A percentile compares a stretch with the other conserved stretches of the same genome.
Conservation (phyloP, 2,888 invertebrate genomes). For the Onthophagus sagittarius region DNA sequence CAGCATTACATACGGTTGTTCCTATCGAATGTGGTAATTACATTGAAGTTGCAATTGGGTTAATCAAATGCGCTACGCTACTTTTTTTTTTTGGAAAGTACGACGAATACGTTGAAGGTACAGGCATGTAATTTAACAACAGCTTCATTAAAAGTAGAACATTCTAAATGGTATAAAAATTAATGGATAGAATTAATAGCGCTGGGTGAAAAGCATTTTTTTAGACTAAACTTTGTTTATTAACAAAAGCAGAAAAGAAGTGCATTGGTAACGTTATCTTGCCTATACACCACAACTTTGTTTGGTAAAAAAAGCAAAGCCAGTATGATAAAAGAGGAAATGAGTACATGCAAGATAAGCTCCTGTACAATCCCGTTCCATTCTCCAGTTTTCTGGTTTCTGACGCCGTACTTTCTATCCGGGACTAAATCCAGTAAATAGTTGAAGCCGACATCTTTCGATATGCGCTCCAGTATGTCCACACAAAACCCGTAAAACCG, state of each 20-base stretch:
- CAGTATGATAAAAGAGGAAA: background rate
- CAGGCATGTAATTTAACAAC: background rate
- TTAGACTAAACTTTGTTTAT: no score
- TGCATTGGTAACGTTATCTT: background rate
- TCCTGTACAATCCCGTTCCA: conserved; percentile 70
- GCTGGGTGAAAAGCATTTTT: no score
- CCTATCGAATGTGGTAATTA: conserved; percentile 34
- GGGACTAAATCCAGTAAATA: conserved; percentile 68
- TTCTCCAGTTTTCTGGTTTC: conserved; percentile 57
- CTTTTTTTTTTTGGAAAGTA: background rate
- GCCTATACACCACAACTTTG: background rate
- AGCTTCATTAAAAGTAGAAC: background rate
- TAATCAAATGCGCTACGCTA: background rate
- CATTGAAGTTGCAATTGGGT: background rate
- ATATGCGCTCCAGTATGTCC: conserved; percentile 66
- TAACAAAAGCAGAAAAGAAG: background rate
- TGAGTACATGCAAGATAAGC: conserved; percentile 64
- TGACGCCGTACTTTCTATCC: conserved; percentile 64
- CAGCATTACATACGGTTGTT: conserved; percentile 48
- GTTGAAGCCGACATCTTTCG: conserved; percentile 65
- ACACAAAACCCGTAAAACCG: conserved; percentile 78
- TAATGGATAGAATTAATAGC: no score
- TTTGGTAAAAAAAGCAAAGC: background rate
- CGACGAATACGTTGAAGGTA: background rate
- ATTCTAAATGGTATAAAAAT: no score